Conservation (phyloP, 2,888 invertebrate genomes). For the Noctua pronuba region DNA sequence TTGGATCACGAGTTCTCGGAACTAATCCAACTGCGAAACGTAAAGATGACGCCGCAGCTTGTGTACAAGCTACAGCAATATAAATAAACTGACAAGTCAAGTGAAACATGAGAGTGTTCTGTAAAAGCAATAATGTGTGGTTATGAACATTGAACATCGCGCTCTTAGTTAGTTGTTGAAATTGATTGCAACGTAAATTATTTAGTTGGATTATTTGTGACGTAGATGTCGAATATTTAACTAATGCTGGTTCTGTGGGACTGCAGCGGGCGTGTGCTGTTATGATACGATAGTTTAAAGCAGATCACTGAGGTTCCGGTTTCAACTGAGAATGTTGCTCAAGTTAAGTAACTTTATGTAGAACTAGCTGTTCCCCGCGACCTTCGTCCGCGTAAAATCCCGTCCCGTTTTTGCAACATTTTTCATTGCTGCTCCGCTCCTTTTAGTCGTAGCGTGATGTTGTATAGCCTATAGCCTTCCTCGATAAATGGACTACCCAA, state of each 20-base stretch:
- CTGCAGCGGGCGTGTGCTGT: slow-evolving; percentile 57
- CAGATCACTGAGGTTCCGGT: slow-evolving; percentile 51
- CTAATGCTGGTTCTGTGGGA: slow-evolving; percentile 52
- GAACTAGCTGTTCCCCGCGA: too few species aligned
- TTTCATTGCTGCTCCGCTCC: too few species aligned
- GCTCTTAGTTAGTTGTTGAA: slow-evolving; percentile 54
- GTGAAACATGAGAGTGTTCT: slow-evolving; percentile 63
- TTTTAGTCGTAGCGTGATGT: too few species aligned
- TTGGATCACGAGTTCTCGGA: background rate
- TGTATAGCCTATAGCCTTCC: too few species aligned
- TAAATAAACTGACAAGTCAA: slow-evolving; percentile 14
- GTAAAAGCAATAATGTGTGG: slow-evolving; percentile 43
- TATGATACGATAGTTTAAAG: slow-evolving; percentile 60
- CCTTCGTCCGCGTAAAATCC: too few species aligned
- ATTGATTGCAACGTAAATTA: slow-evolving; percentile 65
- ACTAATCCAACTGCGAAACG: background rate
- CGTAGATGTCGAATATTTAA: slow-evolving; percentile 60
- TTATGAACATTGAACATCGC: slow-evolving; percentile 54
- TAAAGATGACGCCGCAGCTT: background rate
- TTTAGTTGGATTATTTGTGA: slow-evolving; percentile 64
- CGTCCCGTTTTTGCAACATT: too few species aligned
- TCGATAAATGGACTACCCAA: too few species aligned
- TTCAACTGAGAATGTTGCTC: slow-evolving; percentile 44
- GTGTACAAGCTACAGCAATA: slow-evolving; percentile 12
- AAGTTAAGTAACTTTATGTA: background rate